Base-by-base conservation (phyloP, 2,113 vertebrate genomes). In the Thunnus thynnus region DNA sequence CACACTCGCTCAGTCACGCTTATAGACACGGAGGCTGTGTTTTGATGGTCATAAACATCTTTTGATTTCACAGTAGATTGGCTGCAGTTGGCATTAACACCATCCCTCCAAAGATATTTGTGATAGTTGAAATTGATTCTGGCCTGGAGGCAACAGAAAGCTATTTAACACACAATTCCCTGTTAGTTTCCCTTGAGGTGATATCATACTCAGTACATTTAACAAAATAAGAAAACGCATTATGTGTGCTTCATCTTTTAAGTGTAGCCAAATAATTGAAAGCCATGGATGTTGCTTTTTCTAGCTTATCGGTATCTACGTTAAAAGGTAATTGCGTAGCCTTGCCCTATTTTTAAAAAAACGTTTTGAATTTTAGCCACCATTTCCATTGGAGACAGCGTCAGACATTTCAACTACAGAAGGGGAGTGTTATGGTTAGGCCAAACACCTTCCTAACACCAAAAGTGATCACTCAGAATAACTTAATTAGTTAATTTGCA, bases 61-160 rank as follows among this genome's bases (percentile, higher is more conserved):
- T 77, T 66, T 74, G 73, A 81, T 84, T 84, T 84, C 69, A 66
- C 27, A 13, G 52, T 50, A 48, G 46, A 58, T 18, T 27, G 51
- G 69, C 72, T 58, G 65, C 65, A 32, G 54, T 54, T 13, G 57
- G 5, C 44, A 13, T 71, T n/a, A 62, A 58, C 47, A 17, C 32
- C 61, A 7, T 18, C 30, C 9, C 54, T 66, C 41, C 5, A 41
- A 50, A 50, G 14, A 69, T 17, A 36, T 41, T 20, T 71, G 10
- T 70, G 14, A 67, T 17, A 18, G 46, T 9, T 9, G 10, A 48
- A 71, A 61, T 55, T 41, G 13, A 68, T 71, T 77, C 30, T 41
- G n/a, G 30, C 16, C n/a, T 32, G 0, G 1, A 30, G 36, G 44
- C 36, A 77, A 0, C 41, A 36, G 51, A 71, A 47, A 50, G 58